A percentile compares a stretch with the other conserved stretches of the same genome.
Evolutionary conservation across 2,113 vertebrate species (phyloP).

Genomic region (Seriola rivoliana): DNA sequence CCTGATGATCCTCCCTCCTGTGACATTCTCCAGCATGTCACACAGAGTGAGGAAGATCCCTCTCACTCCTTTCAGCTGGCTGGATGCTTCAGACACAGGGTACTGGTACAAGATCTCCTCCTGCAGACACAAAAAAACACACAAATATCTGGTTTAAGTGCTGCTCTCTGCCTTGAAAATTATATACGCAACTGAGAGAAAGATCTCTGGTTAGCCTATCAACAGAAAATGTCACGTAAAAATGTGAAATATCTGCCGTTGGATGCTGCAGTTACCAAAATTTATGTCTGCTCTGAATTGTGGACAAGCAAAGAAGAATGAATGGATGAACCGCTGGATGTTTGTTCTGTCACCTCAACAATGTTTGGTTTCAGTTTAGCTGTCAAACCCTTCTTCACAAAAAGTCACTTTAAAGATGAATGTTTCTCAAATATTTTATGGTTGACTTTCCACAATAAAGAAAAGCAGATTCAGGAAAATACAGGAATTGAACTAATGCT

Average conservation of each 20-base stretch:
- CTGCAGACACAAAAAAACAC: slow-evolving; percentile 78
- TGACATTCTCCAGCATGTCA: slow-evolving; percentile 96
- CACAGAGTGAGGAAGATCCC: slow-evolving; percentile 97
- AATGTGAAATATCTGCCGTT: slow-evolving; percentile 45
- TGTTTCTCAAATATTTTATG: background rate
- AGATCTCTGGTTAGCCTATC: slow-evolving; percentile 33
- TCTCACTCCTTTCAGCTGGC: slow-evolving; percentile 92
- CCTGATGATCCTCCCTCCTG: slow-evolving; percentile 93
- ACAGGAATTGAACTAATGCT: slow-evolving; percentile 17
- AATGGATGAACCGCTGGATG: background rate
- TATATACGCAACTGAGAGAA: background rate
- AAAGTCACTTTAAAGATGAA: slow-evolving; percentile 14
- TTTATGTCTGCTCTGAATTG: slow-evolving; percentile 18
- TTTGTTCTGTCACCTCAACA: slow-evolving; percentile 23
- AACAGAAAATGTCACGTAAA: slow-evolving; percentile 35
- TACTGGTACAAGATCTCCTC: slow-evolving; percentile 98
- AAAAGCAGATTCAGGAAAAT: slow-evolving; percentile 18
- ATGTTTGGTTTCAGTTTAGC: slow-evolving; percentile 23
- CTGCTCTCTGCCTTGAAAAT: background rate
- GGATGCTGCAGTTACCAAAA: slow-evolving; percentile 13
- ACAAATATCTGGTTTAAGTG: background rate
- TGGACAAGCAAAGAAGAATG: slow-evolving; percentile 23
- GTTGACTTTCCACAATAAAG: background rate
- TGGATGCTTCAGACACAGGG: slow-evolving; percentile 90
- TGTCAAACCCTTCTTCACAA: background rate